These are phyloP conservation scores for Saturnia japonica DNA, from an alignment of 2,888 invertebrate species.

Conservation along the genomic window DNA sequence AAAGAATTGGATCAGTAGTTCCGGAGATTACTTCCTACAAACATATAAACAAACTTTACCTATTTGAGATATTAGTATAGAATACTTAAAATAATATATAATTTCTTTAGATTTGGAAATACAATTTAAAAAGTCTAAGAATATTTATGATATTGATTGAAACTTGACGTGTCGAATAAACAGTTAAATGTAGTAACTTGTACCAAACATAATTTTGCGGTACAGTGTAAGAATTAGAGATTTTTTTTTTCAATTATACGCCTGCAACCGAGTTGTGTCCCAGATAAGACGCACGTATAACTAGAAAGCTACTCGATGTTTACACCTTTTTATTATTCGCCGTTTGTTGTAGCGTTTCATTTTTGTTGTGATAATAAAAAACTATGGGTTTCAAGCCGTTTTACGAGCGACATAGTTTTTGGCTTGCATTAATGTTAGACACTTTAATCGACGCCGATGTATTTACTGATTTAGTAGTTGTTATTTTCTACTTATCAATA, in stretches of 20 bases:
- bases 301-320: slow-evolving; percentile 56
- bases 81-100: no score
- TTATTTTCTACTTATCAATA: background rate
- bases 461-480: background rate
- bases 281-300: slow-evolving; percentile 41
- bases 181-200: slow-evolving; percentile 28
- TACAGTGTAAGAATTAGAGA: slow-evolving; percentile 46
- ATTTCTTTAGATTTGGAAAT: no score
- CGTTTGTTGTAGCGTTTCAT: slow-evolving; percentile 21
- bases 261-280: slow-evolving; percentile 41
- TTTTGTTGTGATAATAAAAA: slow-evolving; percentile 26
- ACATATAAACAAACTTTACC: no score
- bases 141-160: no score
- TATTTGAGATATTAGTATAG: no score
- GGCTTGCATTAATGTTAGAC: background rate
- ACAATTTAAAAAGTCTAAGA: no score
- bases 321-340: slow-evolving; percentile 30
- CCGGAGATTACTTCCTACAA: no score
- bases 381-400: slow-evolving; percentile 14
- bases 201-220: slow-evolving; percentile 44
- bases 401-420: background rate
- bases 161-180: background rate
- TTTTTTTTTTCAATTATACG: slow-evolving; percentile 67
- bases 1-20: no score
- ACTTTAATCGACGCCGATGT: background rate